Evolutionary conservation across 2,113 vertebrate species (phyloP).

Genomic region (Myocastor coypus): DNA sequence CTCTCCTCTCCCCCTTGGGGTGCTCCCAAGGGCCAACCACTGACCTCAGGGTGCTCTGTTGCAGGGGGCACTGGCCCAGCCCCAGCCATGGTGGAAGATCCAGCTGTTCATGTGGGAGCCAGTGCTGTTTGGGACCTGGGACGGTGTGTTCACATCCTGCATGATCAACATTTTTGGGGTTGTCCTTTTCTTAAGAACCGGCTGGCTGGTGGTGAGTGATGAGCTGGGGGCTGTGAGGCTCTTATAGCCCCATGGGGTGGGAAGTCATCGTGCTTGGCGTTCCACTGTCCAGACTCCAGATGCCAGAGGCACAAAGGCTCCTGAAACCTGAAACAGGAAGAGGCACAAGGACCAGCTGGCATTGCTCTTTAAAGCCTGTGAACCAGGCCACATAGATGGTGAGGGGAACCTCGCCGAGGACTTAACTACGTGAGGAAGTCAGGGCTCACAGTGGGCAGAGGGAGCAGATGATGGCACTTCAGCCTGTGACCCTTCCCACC

Average conservation of each 20-base stretch:
- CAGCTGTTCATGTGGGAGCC: conserved; percentile 97
- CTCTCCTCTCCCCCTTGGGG: no score
- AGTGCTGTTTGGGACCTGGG: conserved; percentile 97
- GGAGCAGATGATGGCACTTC: background rate
- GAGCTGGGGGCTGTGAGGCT: background rate
- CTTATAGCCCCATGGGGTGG: fast-evolving
- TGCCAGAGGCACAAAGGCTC: background rate
- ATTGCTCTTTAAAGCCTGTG: background rate
- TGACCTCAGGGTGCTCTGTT: conserved; percentile 1
- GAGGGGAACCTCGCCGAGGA: background rate
- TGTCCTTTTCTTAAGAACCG: conserved; percentile 96
- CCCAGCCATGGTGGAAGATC: conserved; percentile 97
- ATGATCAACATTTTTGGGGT: conserved; percentile 99
- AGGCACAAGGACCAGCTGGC: background rate
- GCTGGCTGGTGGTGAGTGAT: conserved; percentile 94
- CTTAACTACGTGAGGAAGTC: background rate
- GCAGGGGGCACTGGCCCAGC: conserved; percentile 89
- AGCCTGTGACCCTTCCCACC: background rate
- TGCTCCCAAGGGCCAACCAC: background rate
- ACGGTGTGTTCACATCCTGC: conserved; percentile 98
- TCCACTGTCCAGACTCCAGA: background rate
- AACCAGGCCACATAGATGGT: background rate
- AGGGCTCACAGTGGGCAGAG: background rate
- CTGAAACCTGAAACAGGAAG: background rate
- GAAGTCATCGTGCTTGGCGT: background rate